These are phyloP conservation scores for Anastrepha obliqua DNA, from an alignment of 1,140 invertebrate species.

Conservation along the genomic window DNA sequence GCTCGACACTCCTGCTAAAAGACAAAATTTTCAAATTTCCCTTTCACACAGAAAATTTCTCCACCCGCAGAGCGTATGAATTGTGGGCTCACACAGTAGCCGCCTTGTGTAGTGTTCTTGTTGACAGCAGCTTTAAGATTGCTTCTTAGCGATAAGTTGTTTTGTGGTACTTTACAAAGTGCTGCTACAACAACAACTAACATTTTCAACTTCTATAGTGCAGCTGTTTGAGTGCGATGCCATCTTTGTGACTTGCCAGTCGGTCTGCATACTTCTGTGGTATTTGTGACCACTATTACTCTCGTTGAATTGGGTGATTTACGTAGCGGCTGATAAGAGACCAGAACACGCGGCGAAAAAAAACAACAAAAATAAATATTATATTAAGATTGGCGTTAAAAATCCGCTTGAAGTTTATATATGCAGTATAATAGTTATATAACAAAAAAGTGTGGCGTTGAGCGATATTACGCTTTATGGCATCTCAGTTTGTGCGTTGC, in stretches of 20 bases:
- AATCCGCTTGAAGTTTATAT: too few relatives aligned
- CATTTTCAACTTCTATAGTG: not conserved
- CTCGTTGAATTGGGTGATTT: constrained; percentile 73
- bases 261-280: not conserved
- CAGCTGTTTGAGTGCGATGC: not conserved
- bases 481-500: not conserved
- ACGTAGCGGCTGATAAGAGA: constrained; percentile 71
- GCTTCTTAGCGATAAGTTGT: constrained; percentile 69
- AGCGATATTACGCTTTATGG: not conserved
- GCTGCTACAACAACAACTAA: not conserved
- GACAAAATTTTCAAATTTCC: not conserved
- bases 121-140: constrained; percentile 73
- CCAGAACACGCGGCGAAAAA: constrained; percentile 49
- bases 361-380: not conserved
- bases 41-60: not conserved
- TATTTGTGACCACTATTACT: constrained; percentile 65
- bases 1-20: not conserved
- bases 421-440: too few relatives aligned
- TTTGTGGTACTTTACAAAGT: constrained; percentile 11
- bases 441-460: too few relatives aligned
- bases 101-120: constrained; percentile 52
- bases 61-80: not conserved
- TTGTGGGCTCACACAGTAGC: not conserved
- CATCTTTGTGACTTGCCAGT: not conserved
- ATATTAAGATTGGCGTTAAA: not conserved